Base-by-base conservation (phyloP, 2,888 invertebrate species). In the Reticulitermes lucifugus region DNA sequence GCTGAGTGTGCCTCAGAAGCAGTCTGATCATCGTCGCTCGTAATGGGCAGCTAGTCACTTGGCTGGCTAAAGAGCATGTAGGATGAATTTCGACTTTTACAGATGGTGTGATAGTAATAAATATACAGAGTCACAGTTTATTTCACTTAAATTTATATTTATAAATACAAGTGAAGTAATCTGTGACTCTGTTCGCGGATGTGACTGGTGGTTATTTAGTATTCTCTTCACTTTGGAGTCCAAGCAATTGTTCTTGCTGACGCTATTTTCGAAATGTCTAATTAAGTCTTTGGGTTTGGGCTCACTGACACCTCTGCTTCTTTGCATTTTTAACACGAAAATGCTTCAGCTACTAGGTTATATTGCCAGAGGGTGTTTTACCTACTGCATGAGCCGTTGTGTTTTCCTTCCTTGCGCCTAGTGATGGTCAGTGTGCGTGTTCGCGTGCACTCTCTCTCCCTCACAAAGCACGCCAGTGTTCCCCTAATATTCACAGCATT, bases 361-460 rank as follows among this genome's bases (percentile, higher is more conserved):
- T 9, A 2, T 6, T 73, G 73, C 18, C 73, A 18, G 73, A 22
- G 41, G 18, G 21, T 21, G 18, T 73, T 73, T 73, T 35, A 14
- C 41, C 73, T 41, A 41, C 18, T 73, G 73, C 21, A 71, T 25
- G 60, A 0, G n/a, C 12, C 18, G 60, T 65, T 65, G 4, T 65
- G 14, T 73, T 73, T 77, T 77, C 12, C 77, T 41, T 46, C 77
- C n/a, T 4, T 4, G 51, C 25, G 46, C 51, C 14, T 41, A 46
- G 41, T 65, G 77, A 51, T 77, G 77, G 3, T 9, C 43, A 77
- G 77, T n/a, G 41, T 77, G 77, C 77, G 77, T 46, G 77, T 3
- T 77, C 10, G 77, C 77, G 51, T 51, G 77, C 7, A n/a, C n/a
- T 25, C 41, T 3, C 73, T 29, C 2, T 5, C 73, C 41, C 65